A percentile compares a stretch with the other conserved stretches of the same genome.
Conservation (phyloP, 2,797 vertebrate species). For the Holocentrus rufus region DNA sequence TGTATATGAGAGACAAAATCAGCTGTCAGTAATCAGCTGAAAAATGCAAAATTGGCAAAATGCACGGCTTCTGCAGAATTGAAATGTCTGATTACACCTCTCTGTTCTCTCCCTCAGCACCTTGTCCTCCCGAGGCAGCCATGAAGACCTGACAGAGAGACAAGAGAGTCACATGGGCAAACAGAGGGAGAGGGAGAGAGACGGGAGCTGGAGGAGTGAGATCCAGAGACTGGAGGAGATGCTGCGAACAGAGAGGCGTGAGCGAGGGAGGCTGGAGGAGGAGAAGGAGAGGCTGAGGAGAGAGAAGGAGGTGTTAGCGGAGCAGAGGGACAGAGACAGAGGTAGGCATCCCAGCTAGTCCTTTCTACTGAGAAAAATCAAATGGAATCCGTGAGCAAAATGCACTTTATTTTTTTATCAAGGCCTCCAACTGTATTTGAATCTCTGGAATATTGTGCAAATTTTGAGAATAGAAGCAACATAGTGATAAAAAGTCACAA, state of each 20-base stretch:
- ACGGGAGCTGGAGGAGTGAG: conserved; percentile 42
- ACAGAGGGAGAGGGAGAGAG: conserved; percentile 30
- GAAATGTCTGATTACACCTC: background rate
- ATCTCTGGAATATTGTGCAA: too few species aligned
- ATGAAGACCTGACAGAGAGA: conserved; percentile 4
- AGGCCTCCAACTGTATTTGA: too few species aligned
- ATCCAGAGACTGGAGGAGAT: conserved; percentile 68
- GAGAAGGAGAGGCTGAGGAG: conserved; percentile 71
- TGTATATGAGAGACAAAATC: background rate
- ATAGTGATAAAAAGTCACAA: too few species aligned
- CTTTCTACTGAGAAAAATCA: background rate
- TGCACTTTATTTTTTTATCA: too few species aligned
- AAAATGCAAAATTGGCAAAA: too few species aligned
- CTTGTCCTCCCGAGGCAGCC: conserved; percentile 57
- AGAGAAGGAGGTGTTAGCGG: conserved; percentile 67
- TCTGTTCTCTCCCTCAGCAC: conserved; percentile 61
- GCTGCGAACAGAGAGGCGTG: conserved; percentile 63
- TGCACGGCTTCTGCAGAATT: too few species aligned
- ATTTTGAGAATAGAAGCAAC: too few species aligned
- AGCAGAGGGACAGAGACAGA: conserved; percentile 65
- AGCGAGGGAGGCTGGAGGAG: conserved; percentile 66
- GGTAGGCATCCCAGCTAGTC: conserved; percentile 46
- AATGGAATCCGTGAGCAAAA: too few species aligned
- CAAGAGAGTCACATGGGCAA: conserved; percentile 9
- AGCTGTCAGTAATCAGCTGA: background rate